These are phyloP conservation scores for Cerceris rybyensis DNA, from an alignment of 2,888 invertebrate species.

Conservation along the genomic window DNA sequence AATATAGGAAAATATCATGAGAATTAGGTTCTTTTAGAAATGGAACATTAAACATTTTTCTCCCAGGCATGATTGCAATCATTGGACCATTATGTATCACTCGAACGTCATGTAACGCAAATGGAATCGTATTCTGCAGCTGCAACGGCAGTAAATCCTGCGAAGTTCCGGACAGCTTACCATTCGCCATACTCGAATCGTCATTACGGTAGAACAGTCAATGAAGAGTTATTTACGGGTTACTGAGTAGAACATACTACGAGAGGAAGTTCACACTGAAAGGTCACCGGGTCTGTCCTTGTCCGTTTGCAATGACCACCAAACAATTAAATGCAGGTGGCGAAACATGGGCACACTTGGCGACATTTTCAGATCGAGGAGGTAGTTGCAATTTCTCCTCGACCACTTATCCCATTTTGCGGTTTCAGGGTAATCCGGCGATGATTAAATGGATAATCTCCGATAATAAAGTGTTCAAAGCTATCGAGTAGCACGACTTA, in stretches of 20 bases:
- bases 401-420: background rate
- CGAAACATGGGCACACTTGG: background rate
- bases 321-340: slow-evolving; percentile 17
- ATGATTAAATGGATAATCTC: slow-evolving; percentile 8
- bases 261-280: slow-evolving; percentile 2
- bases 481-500: too few species aligned
- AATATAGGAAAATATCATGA: background rate
- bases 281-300: slow-evolving; percentile 26
- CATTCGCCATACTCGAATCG: slow-evolving; percentile 19
- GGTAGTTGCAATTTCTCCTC: background rate
- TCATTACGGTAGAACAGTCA: slow-evolving; percentile 20
- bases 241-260: slow-evolving; percentile 9
- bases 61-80: background rate
- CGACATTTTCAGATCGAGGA: background rate
- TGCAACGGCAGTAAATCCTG: slow-evolving; percentile 33
- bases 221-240: slow-evolving; percentile 33
- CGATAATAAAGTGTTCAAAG: background rate
- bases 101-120: slow-evolving; percentile 2
- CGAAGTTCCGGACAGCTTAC: slow-evolving; percentile 9
- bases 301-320: background rate
- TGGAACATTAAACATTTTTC: slow-evolving; percentile 3
- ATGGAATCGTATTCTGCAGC: slow-evolving; percentile 29
- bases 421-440: background rate
- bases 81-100: slow-evolving; percentile 2
- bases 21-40: background rate